Base-by-base conservation (phyloP, 1,140 invertebrate genomes). In the Drosophila subpulchrella region DNA sequence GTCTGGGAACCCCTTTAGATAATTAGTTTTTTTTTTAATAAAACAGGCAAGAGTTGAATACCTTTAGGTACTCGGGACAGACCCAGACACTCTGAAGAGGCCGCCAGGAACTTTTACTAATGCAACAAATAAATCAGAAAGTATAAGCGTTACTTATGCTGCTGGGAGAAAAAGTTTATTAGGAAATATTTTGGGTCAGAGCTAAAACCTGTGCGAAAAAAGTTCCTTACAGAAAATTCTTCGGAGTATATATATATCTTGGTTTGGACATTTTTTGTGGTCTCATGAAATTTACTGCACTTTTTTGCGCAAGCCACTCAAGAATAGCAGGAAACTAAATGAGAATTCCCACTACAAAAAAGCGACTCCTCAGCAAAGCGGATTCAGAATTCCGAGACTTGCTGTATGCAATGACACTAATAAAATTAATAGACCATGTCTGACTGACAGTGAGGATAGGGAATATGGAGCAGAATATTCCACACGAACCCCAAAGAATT, bases 401-500 rank as follows among this genome's bases (percentile, higher is more conserved):
- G 20, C 27, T 46, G 46, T 54, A 61, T 76, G 66, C 72, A 47
- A 56, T 60, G 72, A 20, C 55, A 65, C 81, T 77, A 77, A 77
- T 85, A 77, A 84, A 84, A 85, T 84, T 80, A 85, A 85, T 84
- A 85, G 81, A 84, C 72, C 75, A 54, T 73, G 55, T 61, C 65
- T 70, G 55, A 17, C 61, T 55, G 41, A 57, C 51, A 55, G 24
- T 54, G 30, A 32, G 30, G 34, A 32, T 42, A 2, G 32, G 2
- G 17, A 34, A 51, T 20, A 57, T 27, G 51, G 7, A 20, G 32
- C 20, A 42, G 27, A 32, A 39, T 30, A 57, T 56, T 55, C 30
- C 41, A 48, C 34, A 36, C 66, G 66, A 61, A 66, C 57, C 58
- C 53, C 57, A 20, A 51, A 59, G 75, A 75, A 63, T 80, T 79